Percentiles rank a stretch among this genome's conserved stretches.
phyloP scores from a whole-genome alignment of 2,113 vertebrate genomes.

The Astur gentilis region DNA sequence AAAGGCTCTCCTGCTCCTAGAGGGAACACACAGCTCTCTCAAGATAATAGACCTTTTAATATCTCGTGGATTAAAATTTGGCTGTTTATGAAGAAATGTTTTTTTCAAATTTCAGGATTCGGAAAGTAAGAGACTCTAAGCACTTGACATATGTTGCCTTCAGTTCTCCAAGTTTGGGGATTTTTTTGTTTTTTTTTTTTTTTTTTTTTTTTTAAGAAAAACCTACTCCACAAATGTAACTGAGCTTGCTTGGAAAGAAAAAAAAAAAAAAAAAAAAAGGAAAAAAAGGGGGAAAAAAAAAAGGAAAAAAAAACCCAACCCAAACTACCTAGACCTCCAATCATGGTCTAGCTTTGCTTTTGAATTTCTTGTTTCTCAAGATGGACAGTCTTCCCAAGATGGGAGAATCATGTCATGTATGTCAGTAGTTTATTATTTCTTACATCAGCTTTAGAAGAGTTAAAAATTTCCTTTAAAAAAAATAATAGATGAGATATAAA shows the following conservation, averaged over 20 bases:
- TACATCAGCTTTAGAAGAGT: background rate
- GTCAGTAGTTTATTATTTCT: constrained; percentile 31
- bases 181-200: no score
- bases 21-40: background rate
- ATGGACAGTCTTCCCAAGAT: background rate
- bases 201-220: background rate
- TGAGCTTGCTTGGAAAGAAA: background rate
- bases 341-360: background rate
- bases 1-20: background rate
- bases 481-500: constrained; percentile 50
- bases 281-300: no score
- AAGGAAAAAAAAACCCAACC: no score
- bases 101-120: background rate
- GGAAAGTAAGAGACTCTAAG: background rate
- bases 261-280: no score
- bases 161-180: background rate
- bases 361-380: background rate
- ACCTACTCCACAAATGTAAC: background rate
- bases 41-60: background rate
- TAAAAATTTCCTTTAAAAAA: constrained; percentile 25
- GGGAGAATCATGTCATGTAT: background rate
- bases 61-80: background rate
- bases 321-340: background rate
- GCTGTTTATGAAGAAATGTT: background rate
- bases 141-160: background rate